phyloP scores from a whole-genome alignment of 2,797 vertebrate genomes.

The Limosa lapponica region DNA sequence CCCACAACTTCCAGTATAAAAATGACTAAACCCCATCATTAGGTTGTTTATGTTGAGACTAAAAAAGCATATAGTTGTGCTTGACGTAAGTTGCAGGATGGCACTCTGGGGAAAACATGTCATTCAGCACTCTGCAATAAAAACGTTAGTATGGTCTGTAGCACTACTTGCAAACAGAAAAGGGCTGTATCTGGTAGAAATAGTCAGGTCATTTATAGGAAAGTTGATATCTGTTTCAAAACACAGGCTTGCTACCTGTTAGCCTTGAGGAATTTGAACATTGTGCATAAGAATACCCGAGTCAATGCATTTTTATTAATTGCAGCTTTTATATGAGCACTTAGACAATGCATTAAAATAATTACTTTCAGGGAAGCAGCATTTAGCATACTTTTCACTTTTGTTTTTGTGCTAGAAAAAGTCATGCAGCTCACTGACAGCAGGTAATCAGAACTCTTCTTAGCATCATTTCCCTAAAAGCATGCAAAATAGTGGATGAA shows the following conservation, averaged over 20 bases:
- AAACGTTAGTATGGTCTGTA: fast-evolving
- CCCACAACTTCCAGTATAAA: neutral
- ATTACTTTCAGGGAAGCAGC: neutral
- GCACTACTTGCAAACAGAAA: neutral
- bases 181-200: neutral
- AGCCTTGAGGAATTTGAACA: neutral
- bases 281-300: neutral
- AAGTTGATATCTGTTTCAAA: neutral
- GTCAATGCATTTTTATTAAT: neutral
- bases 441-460: neutral
- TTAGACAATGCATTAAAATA: neutral
- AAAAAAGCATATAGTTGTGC: neutral
- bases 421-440: neutral
- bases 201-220: neutral
- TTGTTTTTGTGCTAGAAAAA: neutral
- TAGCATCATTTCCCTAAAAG: neutral
- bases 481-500: neutral
- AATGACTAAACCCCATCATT: neutral
- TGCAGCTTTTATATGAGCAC: neutral
- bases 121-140: neutral
- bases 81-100: neutral
- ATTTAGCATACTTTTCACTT: neutral
- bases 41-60: neutral
- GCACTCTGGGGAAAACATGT: neutral
- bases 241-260: neutral